Percentiles rank a stretch among this genome's conserved stretches.
phyloP scores from a whole-genome alignment of 1,140 invertebrate genomes.

The Phymastichus coffea region DNA sequence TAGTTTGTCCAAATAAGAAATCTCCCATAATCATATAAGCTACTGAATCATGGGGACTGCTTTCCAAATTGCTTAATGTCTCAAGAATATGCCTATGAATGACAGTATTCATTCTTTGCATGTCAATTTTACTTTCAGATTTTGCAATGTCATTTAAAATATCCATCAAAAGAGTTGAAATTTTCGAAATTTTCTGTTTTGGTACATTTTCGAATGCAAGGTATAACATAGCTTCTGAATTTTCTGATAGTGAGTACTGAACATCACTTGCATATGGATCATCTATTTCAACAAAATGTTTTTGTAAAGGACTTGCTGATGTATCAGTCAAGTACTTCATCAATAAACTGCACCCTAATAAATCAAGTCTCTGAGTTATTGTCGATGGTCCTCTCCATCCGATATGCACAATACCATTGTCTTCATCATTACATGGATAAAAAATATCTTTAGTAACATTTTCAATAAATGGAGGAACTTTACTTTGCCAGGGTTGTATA shows the following conservation, averaged over 20 bases:
- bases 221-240: constrained; percentile 68
- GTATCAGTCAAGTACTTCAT: constrained; percentile 84
- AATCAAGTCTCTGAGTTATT: constrained; percentile 58
- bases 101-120: constrained; percentile 72
- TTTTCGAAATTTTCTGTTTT: constrained; percentile 62
- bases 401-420: constrained; percentile 77
- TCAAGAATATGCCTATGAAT: constrained; percentile 74
- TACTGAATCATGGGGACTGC: constrained; percentile 72
- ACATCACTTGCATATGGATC: constrained; percentile 81
- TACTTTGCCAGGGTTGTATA: constrained; percentile 73
- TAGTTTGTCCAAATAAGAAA: constrained; percentile 75
- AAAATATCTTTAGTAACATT: constrained; percentile 57
- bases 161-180: constrained; percentile 63
- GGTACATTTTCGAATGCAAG: constrained; percentile 80
- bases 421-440: constrained; percentile 85
- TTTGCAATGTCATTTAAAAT: constrained; percentile 59
- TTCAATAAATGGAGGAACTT: constrained; percentile 65
- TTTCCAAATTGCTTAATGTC: constrained; percentile 71
- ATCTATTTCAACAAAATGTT: constrained; percentile 80
- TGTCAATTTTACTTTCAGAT: constrained; percentile 66
- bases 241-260: constrained; percentile 68
- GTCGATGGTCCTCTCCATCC: constrained; percentile 83
- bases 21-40: constrained; percentile 79
- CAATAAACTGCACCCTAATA: constrained; percentile 69
- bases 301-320: constrained; percentile 78